Conservation (phyloP, 1,140 invertebrate genomes). For the Camponotus pennsylvanicus region DNA sequence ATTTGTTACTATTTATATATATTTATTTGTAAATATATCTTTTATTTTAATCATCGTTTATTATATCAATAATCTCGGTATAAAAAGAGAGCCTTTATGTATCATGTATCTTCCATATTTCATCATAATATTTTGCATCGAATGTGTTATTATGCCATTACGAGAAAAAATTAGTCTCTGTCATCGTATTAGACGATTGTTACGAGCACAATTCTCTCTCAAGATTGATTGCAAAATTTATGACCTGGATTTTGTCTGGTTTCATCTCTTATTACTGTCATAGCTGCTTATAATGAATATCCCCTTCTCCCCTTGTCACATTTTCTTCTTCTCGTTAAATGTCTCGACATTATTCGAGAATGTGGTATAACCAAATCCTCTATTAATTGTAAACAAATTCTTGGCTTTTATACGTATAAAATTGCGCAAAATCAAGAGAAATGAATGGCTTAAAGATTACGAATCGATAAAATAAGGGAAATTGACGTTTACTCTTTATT, state of each 20-base stretch:
- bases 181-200: not conserved
- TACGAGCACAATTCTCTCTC: not conserved
- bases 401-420: not conserved
- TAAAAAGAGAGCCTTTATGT: not conserved
- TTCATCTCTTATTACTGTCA: not conserved
- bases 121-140: not conserved
- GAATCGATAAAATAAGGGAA: not conserved
- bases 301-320: not conserved
- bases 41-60: no score
- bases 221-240: not conserved
- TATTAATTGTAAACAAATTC: not conserved
- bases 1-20: no score
- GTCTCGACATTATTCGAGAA: not conserved
- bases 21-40: no score
- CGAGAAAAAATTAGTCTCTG: not conserved
- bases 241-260: not conserved
- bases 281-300: slow-evolving; percentile 1
- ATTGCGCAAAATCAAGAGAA: not conserved
- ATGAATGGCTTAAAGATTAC: not conserved
- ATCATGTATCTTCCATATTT: no score
- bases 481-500: not conserved
- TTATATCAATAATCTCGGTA: not conserved
- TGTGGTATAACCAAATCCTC: not conserved
- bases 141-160: not conserved
- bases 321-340: not conserved